Evolutionary conservation across 1,140 invertebrate genomes (phyloP).

Genomic region (Diorhabda sublineata): DNA sequence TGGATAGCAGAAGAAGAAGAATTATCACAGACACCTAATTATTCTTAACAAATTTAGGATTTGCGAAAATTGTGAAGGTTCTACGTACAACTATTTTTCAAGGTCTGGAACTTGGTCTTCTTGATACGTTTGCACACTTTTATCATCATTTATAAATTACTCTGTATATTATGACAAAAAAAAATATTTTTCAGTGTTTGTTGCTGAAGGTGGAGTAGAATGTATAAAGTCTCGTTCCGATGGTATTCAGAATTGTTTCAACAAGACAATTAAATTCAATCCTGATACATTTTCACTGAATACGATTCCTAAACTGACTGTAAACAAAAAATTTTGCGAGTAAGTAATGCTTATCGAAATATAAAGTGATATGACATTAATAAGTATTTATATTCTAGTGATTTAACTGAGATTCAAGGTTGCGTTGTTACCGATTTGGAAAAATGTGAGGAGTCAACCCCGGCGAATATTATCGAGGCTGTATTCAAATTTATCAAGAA

Average conservation of each 20-base stretch:
- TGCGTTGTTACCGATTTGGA: slow-evolving; percentile 66
- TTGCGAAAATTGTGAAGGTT: no score
- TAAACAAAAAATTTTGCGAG: slow-evolving; percentile 38
- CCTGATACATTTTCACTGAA: slow-evolving; percentile 17
- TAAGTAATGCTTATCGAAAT: slow-evolving; percentile 21
- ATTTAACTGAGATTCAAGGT: slow-evolving; percentile 57
- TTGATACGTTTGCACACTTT: no score
- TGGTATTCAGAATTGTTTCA: slow-evolving; percentile 35
- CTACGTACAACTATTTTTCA: no score
- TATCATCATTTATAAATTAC: no score
- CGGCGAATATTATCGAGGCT: slow-evolving; percentile 73
- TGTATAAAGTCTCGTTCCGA: slow-evolving; percentile 31
- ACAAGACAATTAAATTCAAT: slow-evolving; percentile 32
- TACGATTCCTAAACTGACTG: slow-evolving; percentile 26
- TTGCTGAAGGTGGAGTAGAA: slow-evolving; percentile 39
- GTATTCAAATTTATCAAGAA: slow-evolving; percentile 61
- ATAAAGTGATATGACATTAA: background rate
- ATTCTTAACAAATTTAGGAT: no score
- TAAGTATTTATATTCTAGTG: slow-evolving; percentile 45
- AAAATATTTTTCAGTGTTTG: slow-evolving; percentile 37
- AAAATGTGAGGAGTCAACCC: slow-evolving; percentile 65
- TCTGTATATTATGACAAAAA: no score
- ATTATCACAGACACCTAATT: no score
- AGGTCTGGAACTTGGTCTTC: no score
- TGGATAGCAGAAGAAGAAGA: no score